Base-by-base conservation (phyloP, 2,113 vertebrate species). In the Ellobius talpinus region DNA sequence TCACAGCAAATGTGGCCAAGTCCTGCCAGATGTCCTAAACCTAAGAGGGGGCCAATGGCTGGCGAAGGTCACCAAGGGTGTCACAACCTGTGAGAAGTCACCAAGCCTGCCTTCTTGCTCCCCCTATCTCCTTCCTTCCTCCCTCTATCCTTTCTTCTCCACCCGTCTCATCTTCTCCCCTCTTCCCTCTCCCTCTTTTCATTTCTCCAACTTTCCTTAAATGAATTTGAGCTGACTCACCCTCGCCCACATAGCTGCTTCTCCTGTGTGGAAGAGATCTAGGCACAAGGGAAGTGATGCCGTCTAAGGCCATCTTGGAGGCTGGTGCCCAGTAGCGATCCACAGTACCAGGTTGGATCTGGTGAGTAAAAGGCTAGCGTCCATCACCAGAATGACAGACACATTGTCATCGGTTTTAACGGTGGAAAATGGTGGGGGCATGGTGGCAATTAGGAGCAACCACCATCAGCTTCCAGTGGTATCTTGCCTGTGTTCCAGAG, bases 31-130 rank as follows among this genome's bases (percentile, higher is more conserved):
- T 89, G 87, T 89, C 87, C n/a, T 39, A 36, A 74, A 39, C 87
- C 70, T 42, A 42, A 17, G 42, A 9, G 33, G 31, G 31, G n/a
- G 9, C 45, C 47, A 68, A 29, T 24, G 24, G 4, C 36, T 45
- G 77, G 72, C 72, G 85, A 78, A 74, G 55, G 24, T 91, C 50
- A 76, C 66, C 58, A 61, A 85, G 63, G 61, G 61, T 31, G 82
- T 77, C 66, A 31, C 24, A 42, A 88, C 23, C n/a, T 89, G 52
- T 2, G 24, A 3, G 42, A n/a, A 50, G n/a, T 36, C 7, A 31
- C 23, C 24, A 55, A 0, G 23, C 9, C 65, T 63, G 11, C 50
- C 23, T 52, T 13, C 29, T 14, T 2, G 10, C 5, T 14, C n/a
- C 21, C 17, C 11, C 16, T 17, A 3, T 2, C 12, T 42, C 2